Evolutionary conservation across 2,113 vertebrate genomes (phyloP).

Genomic region (Clarias magur): DNA sequence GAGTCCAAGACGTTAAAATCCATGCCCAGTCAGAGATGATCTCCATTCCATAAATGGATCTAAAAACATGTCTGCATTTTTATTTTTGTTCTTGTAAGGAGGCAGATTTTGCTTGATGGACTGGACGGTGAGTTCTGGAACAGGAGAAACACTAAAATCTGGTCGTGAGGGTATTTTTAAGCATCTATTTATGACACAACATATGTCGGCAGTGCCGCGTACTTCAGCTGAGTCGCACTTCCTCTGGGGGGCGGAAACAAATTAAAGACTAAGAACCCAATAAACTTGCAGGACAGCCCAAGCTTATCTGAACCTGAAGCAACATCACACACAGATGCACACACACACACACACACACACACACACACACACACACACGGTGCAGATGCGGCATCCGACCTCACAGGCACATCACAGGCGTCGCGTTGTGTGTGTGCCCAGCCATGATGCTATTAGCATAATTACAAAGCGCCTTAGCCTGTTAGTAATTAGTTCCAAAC

Average conservation of each 20-base stretch:
- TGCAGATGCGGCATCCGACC: conserved; percentile 19
- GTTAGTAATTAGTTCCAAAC: conserved; percentile 45
- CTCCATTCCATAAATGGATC: background rate
- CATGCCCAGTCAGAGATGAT: background rate
- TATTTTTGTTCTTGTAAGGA: background rate
- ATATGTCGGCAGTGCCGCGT: background rate
- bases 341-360: too few species aligned
- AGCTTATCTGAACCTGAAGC: conserved; percentile 23
- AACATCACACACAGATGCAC: conserved; percentile 11
- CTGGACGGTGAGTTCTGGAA: background rate
- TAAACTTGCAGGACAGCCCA: background rate
- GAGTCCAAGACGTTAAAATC: background rate
- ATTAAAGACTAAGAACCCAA: conserved; percentile 28
- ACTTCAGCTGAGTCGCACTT: background rate
- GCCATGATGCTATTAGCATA: conserved; percentile 41
- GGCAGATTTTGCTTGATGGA: background rate
- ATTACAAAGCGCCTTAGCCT: conserved; percentile 45
- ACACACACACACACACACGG: background rate
- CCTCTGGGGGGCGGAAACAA: conserved; percentile 13
- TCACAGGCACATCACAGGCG: conserved; percentile 32
- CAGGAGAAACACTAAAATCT: background rate
- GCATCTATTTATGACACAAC: background rate
- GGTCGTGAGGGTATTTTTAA: background rate
- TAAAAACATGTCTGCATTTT: background rate
- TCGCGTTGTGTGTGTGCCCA: background rate